A percentile compares a stretch with the other conserved stretches of the same genome.
These are phyloP conservation scores for Rhagologus leucostigma DNA, from an alignment of 2,113 vertebrate species.

Conservation along the genomic window DNA sequence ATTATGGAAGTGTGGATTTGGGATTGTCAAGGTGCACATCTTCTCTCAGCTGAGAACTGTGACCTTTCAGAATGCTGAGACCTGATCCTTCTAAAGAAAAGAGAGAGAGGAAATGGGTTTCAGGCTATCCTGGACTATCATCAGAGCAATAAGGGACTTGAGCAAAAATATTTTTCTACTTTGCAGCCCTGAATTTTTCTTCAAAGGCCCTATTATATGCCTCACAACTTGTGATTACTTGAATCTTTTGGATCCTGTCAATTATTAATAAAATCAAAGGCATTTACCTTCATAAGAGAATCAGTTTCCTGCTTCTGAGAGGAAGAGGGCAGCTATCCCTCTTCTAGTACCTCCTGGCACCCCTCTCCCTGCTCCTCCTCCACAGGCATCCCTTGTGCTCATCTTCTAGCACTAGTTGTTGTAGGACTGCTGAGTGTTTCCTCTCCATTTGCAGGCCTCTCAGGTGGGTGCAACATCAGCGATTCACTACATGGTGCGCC, in stretches of 20 bases:
- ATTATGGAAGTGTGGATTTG: background rate
- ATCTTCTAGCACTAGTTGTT: background rate
- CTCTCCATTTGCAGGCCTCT: constrained; percentile 78
- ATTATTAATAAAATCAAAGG: background rate
- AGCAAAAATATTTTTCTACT: background rate
- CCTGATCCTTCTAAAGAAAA: background rate
- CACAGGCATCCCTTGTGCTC: background rate
- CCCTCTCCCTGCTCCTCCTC: background rate
- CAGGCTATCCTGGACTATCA: background rate
- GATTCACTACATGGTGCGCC: constrained; percentile 83
- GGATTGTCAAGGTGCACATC: background rate
- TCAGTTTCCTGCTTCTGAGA: background rate
- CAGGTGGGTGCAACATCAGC: constrained; percentile 85
- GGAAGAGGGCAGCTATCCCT: background rate
- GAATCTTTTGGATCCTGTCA: background rate
- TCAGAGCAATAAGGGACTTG: background rate
- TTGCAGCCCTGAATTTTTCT: background rate
- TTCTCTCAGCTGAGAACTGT: background rate
- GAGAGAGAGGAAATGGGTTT: background rate
- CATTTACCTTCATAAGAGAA: background rate
- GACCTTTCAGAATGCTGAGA: background rate
- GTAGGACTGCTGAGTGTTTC: background rate
- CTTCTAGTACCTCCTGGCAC: background rate
- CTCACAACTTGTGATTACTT: background rate
- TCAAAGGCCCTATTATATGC: background rate